Evolutionary conservation across 2,888 invertebrate species (phyloP).

Genomic region (Prosapia bicincta): DNA sequence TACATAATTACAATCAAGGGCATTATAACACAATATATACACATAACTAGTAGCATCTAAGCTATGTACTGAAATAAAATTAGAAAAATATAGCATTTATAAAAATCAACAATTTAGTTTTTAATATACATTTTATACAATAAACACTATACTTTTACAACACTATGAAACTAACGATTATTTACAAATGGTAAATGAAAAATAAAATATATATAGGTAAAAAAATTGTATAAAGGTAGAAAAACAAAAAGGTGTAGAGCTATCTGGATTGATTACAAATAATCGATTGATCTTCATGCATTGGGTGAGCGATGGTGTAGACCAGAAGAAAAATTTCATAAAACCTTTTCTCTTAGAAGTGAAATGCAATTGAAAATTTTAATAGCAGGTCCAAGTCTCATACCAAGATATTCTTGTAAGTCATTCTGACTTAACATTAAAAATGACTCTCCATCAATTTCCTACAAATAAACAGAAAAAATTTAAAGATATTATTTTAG

Average conservation of each 20-base stretch:
- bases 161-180: not conserved
- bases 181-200: not conserved
- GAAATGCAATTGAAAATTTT: slow-evolving; percentile 72
- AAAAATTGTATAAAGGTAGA: not conserved
- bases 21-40: too few relatives aligned
- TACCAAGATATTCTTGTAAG: slow-evolving; percentile 65
- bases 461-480: slow-evolving; percentile 45
- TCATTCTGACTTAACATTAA: slow-evolving; percentile 80
- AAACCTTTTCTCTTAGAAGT: slow-evolving; percentile 50
- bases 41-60: not conserved
- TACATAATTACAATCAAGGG: too few relatives aligned
- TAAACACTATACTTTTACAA: not conserved
- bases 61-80: not conserved
- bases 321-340: not conserved
- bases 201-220: not conserved
- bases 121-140: not conserved
- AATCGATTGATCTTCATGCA: too few relatives aligned
- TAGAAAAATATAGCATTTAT: not conserved
- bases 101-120: not conserved
- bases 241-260: not conserved
- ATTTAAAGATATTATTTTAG: too few relatives aligned
- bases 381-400: slow-evolving; percentile 81
- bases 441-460: slow-evolving; percentile 81
- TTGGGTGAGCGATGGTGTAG: too few relatives aligned
- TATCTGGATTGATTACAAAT: too few relatives aligned